Evolutionary conservation across 2,888 invertebrate genomes (phyloP).

Genomic region (Chrysolina americana): DNA sequence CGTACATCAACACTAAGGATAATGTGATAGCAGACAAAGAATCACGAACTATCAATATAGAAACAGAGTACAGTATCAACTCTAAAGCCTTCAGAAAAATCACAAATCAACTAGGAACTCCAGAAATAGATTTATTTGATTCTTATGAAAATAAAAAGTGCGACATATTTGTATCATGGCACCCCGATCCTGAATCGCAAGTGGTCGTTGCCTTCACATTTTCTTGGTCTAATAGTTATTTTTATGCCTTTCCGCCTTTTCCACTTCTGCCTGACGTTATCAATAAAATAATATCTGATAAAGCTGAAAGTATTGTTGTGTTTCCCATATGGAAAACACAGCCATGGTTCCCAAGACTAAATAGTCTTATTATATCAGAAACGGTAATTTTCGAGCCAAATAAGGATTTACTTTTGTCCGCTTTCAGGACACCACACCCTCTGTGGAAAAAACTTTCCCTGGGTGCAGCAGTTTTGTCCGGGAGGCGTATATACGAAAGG

Average conservation of each 20-base stretch:
- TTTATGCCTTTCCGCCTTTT: no score
- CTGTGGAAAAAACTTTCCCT: slow-evolving; percentile 4
- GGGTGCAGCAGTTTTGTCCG: slow-evolving; percentile 14
- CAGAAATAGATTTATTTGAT: slow-evolving; percentile 27
- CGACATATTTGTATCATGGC: slow-evolving; percentile 34
- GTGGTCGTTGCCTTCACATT: no score
- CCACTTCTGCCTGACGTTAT: slow-evolving; percentile 29
- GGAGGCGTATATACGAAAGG: not conserved
- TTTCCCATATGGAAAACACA: slow-evolving; percentile 29
- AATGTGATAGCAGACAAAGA: no score
- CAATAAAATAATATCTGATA: slow-evolving; percentile 9
- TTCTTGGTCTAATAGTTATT: no score
- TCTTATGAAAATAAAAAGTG: slow-evolving; percentile 32
- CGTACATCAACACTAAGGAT: slow-evolving; percentile 25
- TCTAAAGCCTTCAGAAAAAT: no score
- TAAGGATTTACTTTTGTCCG: not conserved
- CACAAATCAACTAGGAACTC: no score
- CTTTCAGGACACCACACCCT: slow-evolving; percentile 7
- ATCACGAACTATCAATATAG: no score
- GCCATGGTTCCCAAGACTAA: slow-evolving; percentile 29
- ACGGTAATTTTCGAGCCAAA: not conserved
- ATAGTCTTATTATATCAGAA: not conserved
- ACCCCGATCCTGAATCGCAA: slow-evolving; percentile 1
- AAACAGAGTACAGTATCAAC: no score
- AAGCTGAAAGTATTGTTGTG: slow-evolving; percentile 27